Conservation (phyloP, 2,797 vertebrate genomes). For the Myioborus miniatus region DNA sequence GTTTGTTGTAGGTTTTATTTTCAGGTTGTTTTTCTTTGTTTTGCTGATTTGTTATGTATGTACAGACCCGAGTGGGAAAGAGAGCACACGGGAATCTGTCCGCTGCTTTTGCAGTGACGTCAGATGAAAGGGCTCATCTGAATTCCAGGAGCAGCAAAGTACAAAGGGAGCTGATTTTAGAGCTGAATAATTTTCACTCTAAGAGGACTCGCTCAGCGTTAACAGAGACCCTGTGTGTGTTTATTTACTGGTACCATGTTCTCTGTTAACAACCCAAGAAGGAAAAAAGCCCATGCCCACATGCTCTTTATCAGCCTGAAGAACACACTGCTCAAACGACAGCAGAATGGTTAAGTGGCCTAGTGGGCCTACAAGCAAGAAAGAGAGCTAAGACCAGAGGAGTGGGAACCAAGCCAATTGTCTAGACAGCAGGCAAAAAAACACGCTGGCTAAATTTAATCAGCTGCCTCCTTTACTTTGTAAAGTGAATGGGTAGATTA, state of each 20-base stretch:
- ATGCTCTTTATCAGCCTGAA: neutral
- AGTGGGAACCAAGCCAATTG: conserved; percentile 44
- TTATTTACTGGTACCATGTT: neutral
- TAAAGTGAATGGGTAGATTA: conserved; percentile 51
- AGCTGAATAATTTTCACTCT: neutral
- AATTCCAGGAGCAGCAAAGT: neutral
- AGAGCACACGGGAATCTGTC: neutral
- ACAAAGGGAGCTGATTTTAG: neutral
- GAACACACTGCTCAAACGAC: neutral
- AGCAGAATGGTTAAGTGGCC: conserved; percentile 20
- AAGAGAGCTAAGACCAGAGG: neutral
- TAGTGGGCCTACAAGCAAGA: conserved; percentile 36
- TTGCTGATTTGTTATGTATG: rapidly evolving
- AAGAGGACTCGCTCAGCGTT: neutral
- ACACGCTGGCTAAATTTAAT: conserved; percentile 53
- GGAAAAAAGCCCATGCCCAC: neutral
- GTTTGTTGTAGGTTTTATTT: neutral
- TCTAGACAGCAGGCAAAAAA: conserved; percentile 66
- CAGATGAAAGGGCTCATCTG: neutral
- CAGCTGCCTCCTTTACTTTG: conserved; percentile 61
- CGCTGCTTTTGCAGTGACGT: neutral
- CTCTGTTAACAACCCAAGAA: neutral
- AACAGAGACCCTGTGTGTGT: neutral
- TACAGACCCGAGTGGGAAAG: neutral
- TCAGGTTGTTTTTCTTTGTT: neutral